Base-by-base conservation (phyloP, 2,888 invertebrate species). In the Caenorhabditis sulstoni region DNA sequence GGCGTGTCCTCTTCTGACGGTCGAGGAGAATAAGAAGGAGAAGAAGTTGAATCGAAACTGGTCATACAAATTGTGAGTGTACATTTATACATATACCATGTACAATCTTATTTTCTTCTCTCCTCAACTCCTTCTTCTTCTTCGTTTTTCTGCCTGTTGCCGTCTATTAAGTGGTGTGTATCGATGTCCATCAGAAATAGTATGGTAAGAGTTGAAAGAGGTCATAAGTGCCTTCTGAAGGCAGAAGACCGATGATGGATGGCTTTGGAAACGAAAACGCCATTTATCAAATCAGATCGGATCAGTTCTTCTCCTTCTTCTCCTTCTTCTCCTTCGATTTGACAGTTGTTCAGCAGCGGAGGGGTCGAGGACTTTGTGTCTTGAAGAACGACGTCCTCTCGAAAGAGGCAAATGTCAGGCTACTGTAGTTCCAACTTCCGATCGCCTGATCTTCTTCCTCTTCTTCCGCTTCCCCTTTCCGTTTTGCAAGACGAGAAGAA, bases 31-130 rank as follows among this genome's bases (percentile, higher is more conserved):
- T n/a, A n/a, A 11, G 11, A 41, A 11, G 11, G 3, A 11, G 14
- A 41, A 41, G 49, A 58, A 57, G 20, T 23, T 44, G 66, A 35
- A 47, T 50, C 45, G 59, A 59, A 68, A 68, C 68, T 68, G 68
- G 68, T 68, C 53, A 53, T 53, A 53, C 53, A 53, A 53, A 53
- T 53, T 35, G 35, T 29, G 29, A 29, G 29, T 29, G n/a, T n/a
- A 53, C 53, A 53, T 53, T 53, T 37, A 53, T 53, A 53, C 52
- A 3, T 41, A 41, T 41, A 41, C 29, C 14, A 41, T 41, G 41
- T 53, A 53, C 53, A 53, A 53, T 37, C 18, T 53, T 29, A 53
- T 53, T 29, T 29, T 37, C 53, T 35, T 16, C 11, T 11, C 14
- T 11, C 4, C 11, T 29, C 9, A 2, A 16, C 53, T n/a, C 9